These are phyloP conservation scores for Epizoanthus scotinus DNA, from an alignment of 92 coral and sea anemone species.

Conservation along the genomic window DNA sequence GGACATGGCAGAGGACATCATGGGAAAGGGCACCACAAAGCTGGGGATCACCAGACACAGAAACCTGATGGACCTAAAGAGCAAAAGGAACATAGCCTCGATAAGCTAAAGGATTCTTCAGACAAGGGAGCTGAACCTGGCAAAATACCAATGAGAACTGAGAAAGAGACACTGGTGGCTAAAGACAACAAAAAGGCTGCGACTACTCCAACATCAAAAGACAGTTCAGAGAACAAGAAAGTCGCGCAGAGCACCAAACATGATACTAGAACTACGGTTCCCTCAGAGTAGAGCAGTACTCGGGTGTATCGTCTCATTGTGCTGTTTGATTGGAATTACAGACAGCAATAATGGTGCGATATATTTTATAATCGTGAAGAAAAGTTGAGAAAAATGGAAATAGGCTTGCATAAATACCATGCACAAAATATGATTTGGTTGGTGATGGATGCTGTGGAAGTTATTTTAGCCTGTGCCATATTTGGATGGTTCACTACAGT, in stretches of 20 bases:
- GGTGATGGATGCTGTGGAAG: neutral
- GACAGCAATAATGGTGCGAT: neutral
- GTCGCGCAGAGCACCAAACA: neutral
- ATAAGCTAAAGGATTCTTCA: neutral
- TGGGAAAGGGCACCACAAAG: constrained; percentile 33
- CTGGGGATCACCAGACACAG: constrained; percentile 29
- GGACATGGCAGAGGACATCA: constrained; percentile 28
- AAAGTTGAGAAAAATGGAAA: neutral
- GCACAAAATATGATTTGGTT: neutral
- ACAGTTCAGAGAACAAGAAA: constrained; percentile 18
- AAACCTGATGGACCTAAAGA: constrained; percentile 27
- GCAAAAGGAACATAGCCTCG: constrained; percentile 9
- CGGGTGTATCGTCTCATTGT: neutral
- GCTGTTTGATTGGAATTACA: constrained; percentile 1
- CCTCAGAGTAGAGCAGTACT: neutral
- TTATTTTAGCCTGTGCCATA: neutral
- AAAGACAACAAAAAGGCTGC: neutral
- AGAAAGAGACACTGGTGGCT: neutral
- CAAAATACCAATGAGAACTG: neutral
- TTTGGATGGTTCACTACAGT: neutral
- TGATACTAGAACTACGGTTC: constrained; percentile 6
- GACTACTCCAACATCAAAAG: neutral
- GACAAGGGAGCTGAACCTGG: constrained; percentile 9
- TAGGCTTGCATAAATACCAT: neutral
- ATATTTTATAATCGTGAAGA: constrained; percentile 1